Evolutionary conservation across 2,113 vertebrate genomes (phyloP), one percentile per base, ranked within the genome.

Genomic region (Aspiorhynchus laticeps): DNA sequence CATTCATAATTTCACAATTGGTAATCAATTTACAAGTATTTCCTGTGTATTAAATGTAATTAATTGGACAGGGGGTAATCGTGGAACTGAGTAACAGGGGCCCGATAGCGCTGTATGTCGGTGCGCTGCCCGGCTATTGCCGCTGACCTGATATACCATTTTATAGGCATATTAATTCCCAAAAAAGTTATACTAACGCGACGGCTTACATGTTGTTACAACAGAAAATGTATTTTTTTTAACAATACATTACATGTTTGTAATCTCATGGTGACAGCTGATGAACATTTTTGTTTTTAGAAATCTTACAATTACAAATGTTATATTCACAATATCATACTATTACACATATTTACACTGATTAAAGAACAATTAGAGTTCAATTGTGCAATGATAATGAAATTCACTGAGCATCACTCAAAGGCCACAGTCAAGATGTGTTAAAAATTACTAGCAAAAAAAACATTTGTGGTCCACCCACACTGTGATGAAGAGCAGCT

Each of bases 231-330:
- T 69, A 5, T n/a, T n/a, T n/a, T n/a, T n/a, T n/a, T n/a, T n/a
- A n/a, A n/a, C n/a, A n/a, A n/a, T n/a, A n/a, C n/a, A n/a, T 53
- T 78, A 53, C 38, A 75, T 75, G n/a, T 76, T 15, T 75, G 73
- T 75, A 75, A 75, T 46, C 41, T 51, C 21, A 3, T 3, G 1
- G 56, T 80, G 78, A 26, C 1, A 31, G 7, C 12, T n/a, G 31
- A 41, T 80, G 10, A 15, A 33, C 12, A 24, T 67, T 46, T 1
- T 59, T 53, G 51, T 19, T 82, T 67, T 82, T 69, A 41, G 17
- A 67, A 83, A 81, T 43, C 10, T 46, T 28, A 33, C 15, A 46
- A 31, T 19, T 43, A 21, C 15, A 43, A 43, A 17, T 82, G 38
- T 31, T 46, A 46, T 31, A 69, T 36, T 69, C 63, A 51, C 43